Percentiles rank a stretch among this genome's conserved stretches.
phyloP scores from a whole-genome alignment of 2,888 invertebrate genomes.

The Stenoptilia bipunctidactyla region DNA sequence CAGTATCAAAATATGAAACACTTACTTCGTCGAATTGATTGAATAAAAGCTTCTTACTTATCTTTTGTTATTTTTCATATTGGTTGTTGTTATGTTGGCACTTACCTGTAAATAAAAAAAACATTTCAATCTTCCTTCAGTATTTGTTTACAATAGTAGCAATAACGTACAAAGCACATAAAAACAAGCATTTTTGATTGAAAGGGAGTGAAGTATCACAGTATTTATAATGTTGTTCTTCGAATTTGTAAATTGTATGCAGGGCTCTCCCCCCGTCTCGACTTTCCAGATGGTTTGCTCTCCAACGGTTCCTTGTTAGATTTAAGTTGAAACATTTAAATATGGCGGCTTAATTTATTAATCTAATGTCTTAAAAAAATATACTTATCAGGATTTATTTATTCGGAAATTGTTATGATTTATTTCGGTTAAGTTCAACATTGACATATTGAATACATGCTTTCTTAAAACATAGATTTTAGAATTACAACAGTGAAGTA shows the following conservation, averaged over 20 bases:
- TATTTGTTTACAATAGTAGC: neutral
- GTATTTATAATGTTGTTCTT: neutral
- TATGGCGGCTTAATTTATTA: conserved; percentile 9
- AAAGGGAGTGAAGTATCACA: neutral
- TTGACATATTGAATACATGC: no score
- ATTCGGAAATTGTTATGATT: no score
- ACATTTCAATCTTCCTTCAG: no score
- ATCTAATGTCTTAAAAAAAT: neutral
- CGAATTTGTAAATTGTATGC: conserved; percentile 8
- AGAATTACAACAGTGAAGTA: no score
- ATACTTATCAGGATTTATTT: no score
- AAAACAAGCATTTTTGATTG: conserved; percentile 5
- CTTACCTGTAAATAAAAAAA: conserved; percentile 10
- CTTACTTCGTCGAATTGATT: neutral
- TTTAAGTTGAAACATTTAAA: conserved; percentile 10
- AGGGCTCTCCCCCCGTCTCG: conserved; percentile 6
- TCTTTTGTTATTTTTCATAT: neutral
- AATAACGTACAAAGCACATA: neutral
- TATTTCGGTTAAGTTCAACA: no score
- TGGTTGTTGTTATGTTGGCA: neutral
- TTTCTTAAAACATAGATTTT: no score
- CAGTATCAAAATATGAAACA: neutral
- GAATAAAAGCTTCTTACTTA: neutral
- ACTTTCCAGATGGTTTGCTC: conserved; percentile 9
- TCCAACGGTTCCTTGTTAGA: conserved; percentile 1